Base-by-base conservation (phyloP, 2,888 invertebrate genomes). In the Nomada fucata region DNA sequence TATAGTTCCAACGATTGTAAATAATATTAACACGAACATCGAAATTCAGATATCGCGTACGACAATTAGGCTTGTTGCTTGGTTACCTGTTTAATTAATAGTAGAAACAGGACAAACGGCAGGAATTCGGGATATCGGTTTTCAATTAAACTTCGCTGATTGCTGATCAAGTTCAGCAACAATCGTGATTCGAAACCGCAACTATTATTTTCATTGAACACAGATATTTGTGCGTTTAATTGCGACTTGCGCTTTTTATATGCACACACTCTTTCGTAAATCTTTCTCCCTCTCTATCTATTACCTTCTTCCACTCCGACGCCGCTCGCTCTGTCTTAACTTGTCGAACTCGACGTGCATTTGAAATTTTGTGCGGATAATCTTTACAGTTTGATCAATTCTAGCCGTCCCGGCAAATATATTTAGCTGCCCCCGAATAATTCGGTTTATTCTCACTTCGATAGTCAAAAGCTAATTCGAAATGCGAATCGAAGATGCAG, bases 131-230 rank as follows among this genome's bases (percentile, higher is more conserved):
- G n/a, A 36, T 72, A 72, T 63, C 44, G 72, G 63, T 29, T 63
- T 26, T 55, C 72, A 50, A 76, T 76, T n/a, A 50, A 76, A 44
- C 36, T 15, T 68, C 50, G 26, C 20, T 20, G 60, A 52, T 61
- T 44, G 44, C 3, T 29, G 67, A 53, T 23, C 47, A 68, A 63
- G 29, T 53, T 23, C 47, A 13, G 13, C 23, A 52, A n/a, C 47
- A 53, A 73, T 77, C 65, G 65, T 42, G 42, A 50, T 57, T 20
- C 42, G 9, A 29, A 42, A 52, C 47, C 36, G 15, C 52, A 13
- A n/a, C 29, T 20, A 36, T 36, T 50, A 67, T 50, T 47, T 63
- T 50, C 44, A 23, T 47, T 4, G 53, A 55, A 57, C 55, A 55
- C 13, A n/a, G 15, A 23, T 18, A 50, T 50, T 61, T 44, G 26